Conservation (phyloP, 1,140 invertebrate genomes). For the Polypedilum pembai region DNA sequence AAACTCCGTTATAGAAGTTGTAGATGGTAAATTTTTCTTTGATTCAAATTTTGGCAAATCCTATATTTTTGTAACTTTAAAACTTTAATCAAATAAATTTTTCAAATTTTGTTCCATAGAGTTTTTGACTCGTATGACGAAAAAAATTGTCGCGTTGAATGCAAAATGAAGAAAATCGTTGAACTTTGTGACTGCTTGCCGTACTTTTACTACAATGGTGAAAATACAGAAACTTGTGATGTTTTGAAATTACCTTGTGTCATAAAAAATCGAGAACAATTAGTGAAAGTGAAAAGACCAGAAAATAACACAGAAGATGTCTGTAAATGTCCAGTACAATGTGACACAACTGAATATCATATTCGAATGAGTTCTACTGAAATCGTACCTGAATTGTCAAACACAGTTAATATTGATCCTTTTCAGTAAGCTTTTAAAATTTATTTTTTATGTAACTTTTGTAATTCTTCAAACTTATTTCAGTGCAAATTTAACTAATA, state of each 20-base stretch:
- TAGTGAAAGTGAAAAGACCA: not conserved
- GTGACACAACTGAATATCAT: not conserved
- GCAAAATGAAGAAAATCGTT: not conserved
- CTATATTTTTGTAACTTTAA: too few relatives aligned
- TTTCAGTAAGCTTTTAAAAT: conserved; percentile 16
- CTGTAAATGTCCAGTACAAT: not conserved
- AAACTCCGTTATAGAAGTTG: too few relatives aligned
- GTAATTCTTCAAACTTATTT: not conserved
- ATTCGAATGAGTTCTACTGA: not conserved
- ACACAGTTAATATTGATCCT: not conserved
- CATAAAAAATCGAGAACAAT: not conserved
- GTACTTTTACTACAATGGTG: not conserved
- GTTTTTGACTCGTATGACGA: not conserved
- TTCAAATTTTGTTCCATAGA: too few relatives aligned
- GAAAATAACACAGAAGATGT: not conserved
- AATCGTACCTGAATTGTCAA: not conserved
- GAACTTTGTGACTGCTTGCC: not conserved
- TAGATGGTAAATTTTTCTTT: too few relatives aligned
- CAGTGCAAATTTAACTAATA: not conserved
- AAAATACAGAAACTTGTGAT: not conserved
- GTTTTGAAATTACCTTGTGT: not conserved
- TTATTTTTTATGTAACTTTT: not conserved
- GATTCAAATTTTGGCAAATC: too few relatives aligned
- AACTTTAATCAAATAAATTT: too few relatives aligned
- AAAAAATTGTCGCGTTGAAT: not conserved